Percentiles rank a stretch among this genome's conserved stretches.
These are phyloP conservation scores for Malaclemys terrapin DNA, from an alignment of 2,113 vertebrate species.

Conservation along the genomic window DNA sequence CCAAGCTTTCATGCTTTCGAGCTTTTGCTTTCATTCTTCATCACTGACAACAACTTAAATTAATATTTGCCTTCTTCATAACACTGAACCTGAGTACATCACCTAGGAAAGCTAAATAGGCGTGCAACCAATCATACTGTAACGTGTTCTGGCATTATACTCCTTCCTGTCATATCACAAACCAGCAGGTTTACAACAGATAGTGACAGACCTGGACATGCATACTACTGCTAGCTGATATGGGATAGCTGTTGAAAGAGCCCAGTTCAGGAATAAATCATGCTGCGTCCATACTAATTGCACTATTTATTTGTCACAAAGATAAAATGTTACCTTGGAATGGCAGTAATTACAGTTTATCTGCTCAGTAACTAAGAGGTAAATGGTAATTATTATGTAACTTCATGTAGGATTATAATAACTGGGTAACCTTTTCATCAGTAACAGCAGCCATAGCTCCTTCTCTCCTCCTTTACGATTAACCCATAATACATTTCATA, in stretches of 20 bases:
- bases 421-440: not conserved
- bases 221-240: not conserved
- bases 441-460: not conserved
- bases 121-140: not conserved
- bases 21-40: not conserved
- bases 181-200: not conserved
- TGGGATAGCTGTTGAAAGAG: not conserved
- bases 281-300: not conserved
- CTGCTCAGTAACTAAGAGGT: not conserved
- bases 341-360: not conserved
- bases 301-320: conserved; percentile 7
- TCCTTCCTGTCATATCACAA: not conserved
- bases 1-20: not conserved
- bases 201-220: not conserved
- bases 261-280: not conserved
- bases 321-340: not conserved
- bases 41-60: not conserved
- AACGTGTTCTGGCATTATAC: not conserved
- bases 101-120: not conserved
- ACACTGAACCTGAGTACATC: not conserved
- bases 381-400: not conserved
- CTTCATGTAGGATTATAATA: not conserved
- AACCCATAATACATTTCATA: not conserved
- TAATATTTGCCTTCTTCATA: conserved; percentile 3
- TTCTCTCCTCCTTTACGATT: not conserved